phyloP scores from a whole-genome alignment of 2,888 invertebrate genomes.

The Tricholauxania praeusta region DNA sequence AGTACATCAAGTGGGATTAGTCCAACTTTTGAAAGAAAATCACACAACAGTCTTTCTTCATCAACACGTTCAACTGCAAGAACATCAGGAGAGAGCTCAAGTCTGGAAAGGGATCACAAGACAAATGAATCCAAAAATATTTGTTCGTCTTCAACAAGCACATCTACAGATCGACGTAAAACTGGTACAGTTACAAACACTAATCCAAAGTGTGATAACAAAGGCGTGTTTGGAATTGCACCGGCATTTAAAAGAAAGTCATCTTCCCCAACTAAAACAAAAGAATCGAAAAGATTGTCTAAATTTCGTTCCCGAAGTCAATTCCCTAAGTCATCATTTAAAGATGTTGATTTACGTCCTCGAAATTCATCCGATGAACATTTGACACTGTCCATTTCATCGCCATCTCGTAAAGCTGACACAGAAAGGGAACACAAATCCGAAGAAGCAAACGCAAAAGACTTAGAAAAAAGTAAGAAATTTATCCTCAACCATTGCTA shows the following conservation, averaged over 20 bases:
- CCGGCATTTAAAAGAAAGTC: constrained; percentile 58
- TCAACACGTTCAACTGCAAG: constrained; percentile 43
- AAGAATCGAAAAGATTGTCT: constrained; percentile 51
- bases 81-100: constrained; percentile 52
- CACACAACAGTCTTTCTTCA: constrained; percentile 51
- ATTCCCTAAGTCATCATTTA: constrained; percentile 52
- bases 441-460: no score
- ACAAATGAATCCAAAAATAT: constrained; percentile 60
- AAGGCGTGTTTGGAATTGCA: constrained; percentile 53
- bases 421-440: no score
- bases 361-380: constrained; percentile 50
- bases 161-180: constrained; percentile 53
- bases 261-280: constrained; percentile 58
- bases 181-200: constrained; percentile 31
- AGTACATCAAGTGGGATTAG: constrained; percentile 37
- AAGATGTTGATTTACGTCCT: constrained; percentile 58
- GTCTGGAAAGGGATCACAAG: constrained; percentile 54
- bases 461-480: no score
- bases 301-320: constrained; percentile 61
- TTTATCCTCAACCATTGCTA: no score
- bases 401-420: not conserved
- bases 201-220: constrained; percentile 47
- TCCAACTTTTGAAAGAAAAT: constrained; percentile 57
- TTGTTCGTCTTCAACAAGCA: constrained; percentile 55
- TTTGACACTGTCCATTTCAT: constrained; percentile 21